Percentiles rank a stretch among this genome's conserved stretches.
These are phyloP conservation scores for Lamprotornis superbus DNA, from an alignment of 2,113 vertebrate species.

Conservation along the genomic window DNA sequence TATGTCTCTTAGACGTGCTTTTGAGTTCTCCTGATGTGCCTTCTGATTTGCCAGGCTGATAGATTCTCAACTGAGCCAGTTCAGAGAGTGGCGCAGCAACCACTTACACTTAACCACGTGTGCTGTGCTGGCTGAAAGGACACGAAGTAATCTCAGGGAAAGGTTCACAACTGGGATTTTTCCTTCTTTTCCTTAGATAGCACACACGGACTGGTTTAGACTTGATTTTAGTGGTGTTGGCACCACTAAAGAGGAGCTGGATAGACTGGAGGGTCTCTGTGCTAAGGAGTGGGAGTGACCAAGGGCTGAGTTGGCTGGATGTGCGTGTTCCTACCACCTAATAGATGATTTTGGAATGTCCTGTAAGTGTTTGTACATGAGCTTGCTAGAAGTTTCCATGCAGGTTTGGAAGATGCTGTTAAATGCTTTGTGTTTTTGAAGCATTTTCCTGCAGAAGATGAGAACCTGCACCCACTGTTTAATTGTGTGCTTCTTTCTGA, in stretches of 20 bases:
- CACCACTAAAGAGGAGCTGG: neutral
- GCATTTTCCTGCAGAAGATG: neutral
- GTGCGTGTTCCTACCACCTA: neutral
- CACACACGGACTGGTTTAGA: neutral
- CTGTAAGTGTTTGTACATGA: neutral
- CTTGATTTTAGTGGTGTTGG: neutral
- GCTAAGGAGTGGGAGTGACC: neutral
- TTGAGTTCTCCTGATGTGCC: neutral
- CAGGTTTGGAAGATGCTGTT: neutral
- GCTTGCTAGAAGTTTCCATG: neutral
- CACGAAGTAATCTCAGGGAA: neutral
- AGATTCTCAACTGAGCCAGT: neutral
- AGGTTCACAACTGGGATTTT: neutral
- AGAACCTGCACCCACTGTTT: neutral
- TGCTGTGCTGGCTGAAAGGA: neutral
- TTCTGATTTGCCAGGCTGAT: neutral
- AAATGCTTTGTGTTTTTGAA: neutral
- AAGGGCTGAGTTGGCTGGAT: neutral
- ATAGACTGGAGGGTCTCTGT: too few relatives aligned
- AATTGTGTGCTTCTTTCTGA: neutral
- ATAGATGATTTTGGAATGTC: neutral
- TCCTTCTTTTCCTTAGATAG: neutral
- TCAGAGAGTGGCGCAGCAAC: neutral
- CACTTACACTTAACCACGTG: fast-evolving
- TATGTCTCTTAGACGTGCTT: neutral